Percentiles rank a stretch among this genome's conserved stretches.
Evolutionary conservation across 2,113 vertebrate species (phyloP).

Genomic region (Spermophilus dauricus): DNA sequence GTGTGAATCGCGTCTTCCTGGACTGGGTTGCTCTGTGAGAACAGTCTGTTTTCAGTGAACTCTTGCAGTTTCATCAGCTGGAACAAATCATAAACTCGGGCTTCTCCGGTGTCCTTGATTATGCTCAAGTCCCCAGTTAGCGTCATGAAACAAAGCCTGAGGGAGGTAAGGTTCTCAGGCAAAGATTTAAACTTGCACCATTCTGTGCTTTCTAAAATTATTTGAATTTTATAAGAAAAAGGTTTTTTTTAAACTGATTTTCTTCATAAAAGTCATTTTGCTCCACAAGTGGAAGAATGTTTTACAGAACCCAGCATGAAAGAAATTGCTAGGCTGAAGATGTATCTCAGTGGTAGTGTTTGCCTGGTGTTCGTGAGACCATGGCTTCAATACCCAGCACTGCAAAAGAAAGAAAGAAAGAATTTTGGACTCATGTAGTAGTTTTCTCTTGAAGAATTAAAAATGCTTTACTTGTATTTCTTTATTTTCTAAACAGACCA

Average conservation of each 20-base stretch:
- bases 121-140: background rate
- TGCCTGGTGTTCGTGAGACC: background rate
- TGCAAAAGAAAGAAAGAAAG: no score
- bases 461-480: background rate
- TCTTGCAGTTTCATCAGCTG: background rate
- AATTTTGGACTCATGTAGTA: background rate
- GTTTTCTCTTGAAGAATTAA: slow-evolving; percentile 51
- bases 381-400: background rate
- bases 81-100: background rate
- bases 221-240: background rate
- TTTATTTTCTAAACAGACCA: slow-evolving; percentile 16
- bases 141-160: background rate
- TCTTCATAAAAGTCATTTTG: slow-evolving; percentile 3
- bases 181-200: background rate
- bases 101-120: background rate
- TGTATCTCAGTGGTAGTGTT: background rate
- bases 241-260: background rate
- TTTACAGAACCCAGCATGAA: slow-evolving; percentile 18
- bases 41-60: background rate
- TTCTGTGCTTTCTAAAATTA: slow-evolving; percentile 46
- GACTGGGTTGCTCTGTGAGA: background rate
- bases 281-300: slow-evolving; percentile 5
- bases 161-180: slow-evolving; percentile 21
- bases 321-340: background rate
- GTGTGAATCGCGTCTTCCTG: background rate